Percentiles rank a stretch among this genome's conserved stretches.
phyloP scores from a whole-genome alignment of 2,113 vertebrate genomes.

The Dermatemys mawii region DNA sequence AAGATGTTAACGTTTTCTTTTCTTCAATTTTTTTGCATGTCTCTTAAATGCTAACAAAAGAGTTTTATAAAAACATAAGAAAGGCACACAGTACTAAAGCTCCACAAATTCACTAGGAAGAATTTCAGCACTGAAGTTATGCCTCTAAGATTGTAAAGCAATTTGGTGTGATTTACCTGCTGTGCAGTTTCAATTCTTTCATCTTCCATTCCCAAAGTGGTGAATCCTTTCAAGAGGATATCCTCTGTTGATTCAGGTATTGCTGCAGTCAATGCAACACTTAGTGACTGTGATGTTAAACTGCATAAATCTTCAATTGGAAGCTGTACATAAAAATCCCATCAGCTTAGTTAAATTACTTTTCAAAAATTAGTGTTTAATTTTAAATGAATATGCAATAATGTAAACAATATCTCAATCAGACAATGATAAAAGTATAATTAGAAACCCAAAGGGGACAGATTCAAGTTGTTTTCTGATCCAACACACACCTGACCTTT shows the following conservation, averaged over 20 bases:
- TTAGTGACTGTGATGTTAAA: conserved; percentile 84
- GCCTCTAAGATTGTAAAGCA: background rate
- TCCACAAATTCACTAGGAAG: background rate
- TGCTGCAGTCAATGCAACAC: conserved; percentile 77
- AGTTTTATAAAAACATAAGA: background rate
- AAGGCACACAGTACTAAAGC: background rate
- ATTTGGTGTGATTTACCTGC: conserved; percentile 81
- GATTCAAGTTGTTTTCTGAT: no score
- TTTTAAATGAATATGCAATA: background rate
- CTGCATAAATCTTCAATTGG: conserved; percentile 95
- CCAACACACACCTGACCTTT: no score
- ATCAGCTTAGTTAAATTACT: conserved; percentile 13
- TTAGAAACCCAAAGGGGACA: no score
- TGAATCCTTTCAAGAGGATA: conserved; percentile 89
- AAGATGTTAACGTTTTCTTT: accelerated
- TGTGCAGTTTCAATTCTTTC: conserved; percentile 95
- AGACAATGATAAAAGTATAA: no score
- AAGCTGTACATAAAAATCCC: conserved; percentile 79
- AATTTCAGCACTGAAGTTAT: background rate
- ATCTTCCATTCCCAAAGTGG: conserved; percentile 86
- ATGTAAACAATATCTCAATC: background rate
- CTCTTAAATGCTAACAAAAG: background rate
- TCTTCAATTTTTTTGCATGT: background rate
- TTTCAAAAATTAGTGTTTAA: background rate
- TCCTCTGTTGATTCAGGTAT: conserved; percentile 93